A percentile compares a stretch with the other conserved stretches of the same genome.
Evolutionary conservation across 2,797 vertebrate species (phyloP).

Genomic region (Poeciliopsis gracilis): DNA sequence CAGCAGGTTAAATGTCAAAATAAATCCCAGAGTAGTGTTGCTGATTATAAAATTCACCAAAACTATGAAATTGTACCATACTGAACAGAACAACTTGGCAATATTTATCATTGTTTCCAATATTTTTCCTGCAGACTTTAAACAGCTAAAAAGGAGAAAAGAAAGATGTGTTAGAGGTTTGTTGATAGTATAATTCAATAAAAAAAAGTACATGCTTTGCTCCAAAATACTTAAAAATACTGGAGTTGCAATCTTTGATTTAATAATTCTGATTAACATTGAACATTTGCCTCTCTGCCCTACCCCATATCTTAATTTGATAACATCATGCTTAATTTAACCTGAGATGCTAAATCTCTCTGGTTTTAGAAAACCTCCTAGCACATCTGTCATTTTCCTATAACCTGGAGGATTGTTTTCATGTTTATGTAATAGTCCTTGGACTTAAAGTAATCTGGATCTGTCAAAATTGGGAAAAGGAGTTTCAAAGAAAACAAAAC

Average conservation of each 20-base stretch:
- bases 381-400: neutral
- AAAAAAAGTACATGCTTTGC: neutral
- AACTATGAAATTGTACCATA: neutral
- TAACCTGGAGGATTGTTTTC: neutral
- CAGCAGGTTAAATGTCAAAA: neutral
- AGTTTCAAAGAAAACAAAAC: neutral
- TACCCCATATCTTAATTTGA: neutral
- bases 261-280: neutral
- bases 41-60: neutral
- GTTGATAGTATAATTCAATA: neutral
- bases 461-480: neutral
- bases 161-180: neutral
- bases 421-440: neutral
- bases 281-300: neutral
- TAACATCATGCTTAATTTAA: neutral
- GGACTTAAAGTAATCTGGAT: neutral
- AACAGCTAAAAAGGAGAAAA: neutral
- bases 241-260: neutral
- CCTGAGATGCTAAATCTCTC: neutral
- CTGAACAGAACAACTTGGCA: neutral
- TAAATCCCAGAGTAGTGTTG: neutral
- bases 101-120: neutral
- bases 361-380: neutral
- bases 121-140: neutral
- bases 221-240: neutral